Conservation (phyloP, 2,888 invertebrate genomes). For the Pachycephus smyrnensis region DNA sequence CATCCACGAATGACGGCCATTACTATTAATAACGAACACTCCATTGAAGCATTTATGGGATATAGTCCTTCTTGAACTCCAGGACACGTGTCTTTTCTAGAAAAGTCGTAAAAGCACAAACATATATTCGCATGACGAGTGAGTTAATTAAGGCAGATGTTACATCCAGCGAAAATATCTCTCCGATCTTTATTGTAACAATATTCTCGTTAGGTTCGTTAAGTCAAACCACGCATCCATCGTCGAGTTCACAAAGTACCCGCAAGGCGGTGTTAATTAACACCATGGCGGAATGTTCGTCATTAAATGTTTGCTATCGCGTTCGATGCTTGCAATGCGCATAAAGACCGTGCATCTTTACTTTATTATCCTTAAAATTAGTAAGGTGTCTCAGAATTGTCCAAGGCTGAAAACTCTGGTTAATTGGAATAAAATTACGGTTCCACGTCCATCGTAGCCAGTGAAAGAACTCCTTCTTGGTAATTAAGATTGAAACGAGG, state of each 20-base stretch:
- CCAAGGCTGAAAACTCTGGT: not conserved
- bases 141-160: not conserved
- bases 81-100: not conserved
- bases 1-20: not conserved
- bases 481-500: not conserved
- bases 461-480: not conserved
- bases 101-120: not conserved
- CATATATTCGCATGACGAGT: not conserved
- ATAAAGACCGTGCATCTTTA: not conserved
- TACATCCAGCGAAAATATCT: not conserved
- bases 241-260: not conserved
- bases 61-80: not conserved
- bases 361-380: not conserved
- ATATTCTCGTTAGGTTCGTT: not conserved
- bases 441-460: not conserved
- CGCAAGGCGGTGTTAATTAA: not conserved
- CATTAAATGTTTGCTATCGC: not conserved
- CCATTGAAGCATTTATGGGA: not conserved
- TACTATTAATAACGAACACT: not conserved
- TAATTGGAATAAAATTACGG: not conserved
- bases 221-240: not conserved
- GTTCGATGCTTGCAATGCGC: not conserved
- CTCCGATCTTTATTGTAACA: not conserved
- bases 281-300: not conserved
- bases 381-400: not conserved